These are phyloP conservation scores for Lochmaea capreae DNA, from an alignment of 2,888 invertebrate genomes.

Conservation along the genomic window DNA sequence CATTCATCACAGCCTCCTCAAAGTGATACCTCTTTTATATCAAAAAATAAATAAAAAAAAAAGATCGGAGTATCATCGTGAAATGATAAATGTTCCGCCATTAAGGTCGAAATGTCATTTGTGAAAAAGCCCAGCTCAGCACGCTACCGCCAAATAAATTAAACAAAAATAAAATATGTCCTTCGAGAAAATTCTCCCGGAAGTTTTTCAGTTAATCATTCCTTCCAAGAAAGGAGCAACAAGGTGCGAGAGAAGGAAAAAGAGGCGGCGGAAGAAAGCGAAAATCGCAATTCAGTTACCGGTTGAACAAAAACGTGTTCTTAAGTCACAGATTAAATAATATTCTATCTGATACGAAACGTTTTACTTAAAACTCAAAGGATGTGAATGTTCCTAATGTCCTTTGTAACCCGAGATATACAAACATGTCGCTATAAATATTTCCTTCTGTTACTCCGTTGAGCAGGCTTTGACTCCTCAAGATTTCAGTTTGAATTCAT, in stretches of 20 bases:
- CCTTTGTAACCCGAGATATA: slow-evolving; percentile 28
- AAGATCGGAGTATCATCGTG: slow-evolving; percentile 22
- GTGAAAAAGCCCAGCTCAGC: slow-evolving; percentile 21
- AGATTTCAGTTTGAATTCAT: no score
- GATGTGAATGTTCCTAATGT: slow-evolving; percentile 21
- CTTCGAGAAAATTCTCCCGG: slow-evolving; percentile 34
- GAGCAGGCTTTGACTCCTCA: not conserved
- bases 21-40: slow-evolving; percentile 35
- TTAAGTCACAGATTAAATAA: slow-evolving; percentile 5
- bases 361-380: no score
- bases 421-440: not conserved
- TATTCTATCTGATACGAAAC: slow-evolving; percentile 27
- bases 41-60: not conserved
- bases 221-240: slow-evolving; percentile 2
- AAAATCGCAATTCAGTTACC: not conserved
- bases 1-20: slow-evolving; percentile 33
- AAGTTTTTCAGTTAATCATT: slow-evolving; percentile 41
- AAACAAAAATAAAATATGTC: slow-evolving; percentile 44
- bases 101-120: slow-evolving; percentile 35
- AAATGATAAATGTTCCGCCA: slow-evolving; percentile 30
- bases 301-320: not conserved
- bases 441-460: not conserved
- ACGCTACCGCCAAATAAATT: slow-evolving; percentile 39
- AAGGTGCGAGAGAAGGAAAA: slow-evolving; percentile 12
- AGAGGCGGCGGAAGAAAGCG: not conserved